Evolutionary conservation across 2,888 invertebrate genomes (phyloP), one percentile per base, ranked within the genome.

Genomic region (Stictocephala bisonia): DNA sequence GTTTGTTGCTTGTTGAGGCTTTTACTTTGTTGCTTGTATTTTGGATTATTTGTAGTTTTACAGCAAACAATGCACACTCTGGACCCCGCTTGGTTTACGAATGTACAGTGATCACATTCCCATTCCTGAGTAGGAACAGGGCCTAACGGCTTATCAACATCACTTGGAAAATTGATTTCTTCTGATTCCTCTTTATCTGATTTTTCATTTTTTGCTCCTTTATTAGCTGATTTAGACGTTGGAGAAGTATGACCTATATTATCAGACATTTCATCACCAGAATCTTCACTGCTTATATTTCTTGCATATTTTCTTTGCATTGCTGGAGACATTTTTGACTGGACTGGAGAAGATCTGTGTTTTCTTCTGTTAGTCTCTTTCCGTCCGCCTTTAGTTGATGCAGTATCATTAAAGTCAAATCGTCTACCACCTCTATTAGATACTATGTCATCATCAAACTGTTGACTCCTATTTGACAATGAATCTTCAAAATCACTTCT

Each of bases 41-140:
- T 78, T 3, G 82, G 83, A 71, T 82, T 81, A 75, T 80, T 82
- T 35, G 81, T 83, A 0, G 96, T 96, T 82, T 95, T 94, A 81
- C 95, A 96, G 82, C 96, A 96, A 66, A 96, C 90, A 13, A 88
- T 87, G 82, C 96, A 96, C 41, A 96, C 92, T 79, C 91, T 90
- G 0, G 90, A 89, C 20, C 91, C 92, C 0, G 92, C 85, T 75
- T 92, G 91, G 82, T 96, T 96, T 2, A 95, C 91, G 82, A 91
- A 95, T 0, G 96, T 96, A 82, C 96, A 96, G 81, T 95, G 94
- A 81, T 94, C 93, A 83, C 96, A 96, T 77, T 93, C 90, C 96
- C 96, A 96, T 71, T 79, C 80, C 48, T 75, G 78, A 35, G 75
- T 77, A 13, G 78, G 78, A 24, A 78, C 64, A 7, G 77, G 75